Conservation (phyloP, 2,888 invertebrate species). For the Hartigia nigra region DNA sequence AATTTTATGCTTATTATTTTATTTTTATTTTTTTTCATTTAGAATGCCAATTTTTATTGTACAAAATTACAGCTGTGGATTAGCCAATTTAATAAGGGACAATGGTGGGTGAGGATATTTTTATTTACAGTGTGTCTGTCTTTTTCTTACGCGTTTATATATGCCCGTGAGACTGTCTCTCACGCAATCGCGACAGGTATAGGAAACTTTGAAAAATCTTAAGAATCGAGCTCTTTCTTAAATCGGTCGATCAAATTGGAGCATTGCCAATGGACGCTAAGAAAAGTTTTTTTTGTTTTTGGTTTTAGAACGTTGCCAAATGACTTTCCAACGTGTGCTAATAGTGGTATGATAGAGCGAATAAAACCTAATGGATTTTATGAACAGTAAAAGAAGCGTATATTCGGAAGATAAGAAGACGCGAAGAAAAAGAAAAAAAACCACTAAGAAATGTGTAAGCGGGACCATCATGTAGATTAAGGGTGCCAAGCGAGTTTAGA, state of each 20-base stretch:
- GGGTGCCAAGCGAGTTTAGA: conserved; percentile 7
- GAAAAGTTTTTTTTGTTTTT: neutral
- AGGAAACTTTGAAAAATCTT: neutral
- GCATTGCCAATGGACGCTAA: neutral
- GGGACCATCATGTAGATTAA: neutral
- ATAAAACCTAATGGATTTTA: neutral
- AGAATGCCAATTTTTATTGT: neutral
- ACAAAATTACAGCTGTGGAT: neutral
- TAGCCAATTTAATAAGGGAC: neutral
- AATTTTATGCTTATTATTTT: neutral
- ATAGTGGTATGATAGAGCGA: neutral
- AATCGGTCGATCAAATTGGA: neutral
- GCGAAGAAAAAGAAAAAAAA: too few species aligned
- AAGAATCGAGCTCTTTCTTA: neutral
- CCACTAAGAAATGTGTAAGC: neutral
- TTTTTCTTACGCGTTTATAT: neutral
- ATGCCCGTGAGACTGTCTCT: neutral
- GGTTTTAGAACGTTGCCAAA: neutral
- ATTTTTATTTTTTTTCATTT: neutral
- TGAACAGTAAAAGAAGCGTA: neutral
- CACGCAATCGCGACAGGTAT: neutral
- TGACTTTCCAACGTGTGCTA: neutral
- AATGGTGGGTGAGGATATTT: neutral
- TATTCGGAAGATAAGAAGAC: neutral
- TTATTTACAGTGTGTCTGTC: neutral